Conservation (phyloP, 2,888 invertebrate genomes). For the Spialia ferax region DNA sequence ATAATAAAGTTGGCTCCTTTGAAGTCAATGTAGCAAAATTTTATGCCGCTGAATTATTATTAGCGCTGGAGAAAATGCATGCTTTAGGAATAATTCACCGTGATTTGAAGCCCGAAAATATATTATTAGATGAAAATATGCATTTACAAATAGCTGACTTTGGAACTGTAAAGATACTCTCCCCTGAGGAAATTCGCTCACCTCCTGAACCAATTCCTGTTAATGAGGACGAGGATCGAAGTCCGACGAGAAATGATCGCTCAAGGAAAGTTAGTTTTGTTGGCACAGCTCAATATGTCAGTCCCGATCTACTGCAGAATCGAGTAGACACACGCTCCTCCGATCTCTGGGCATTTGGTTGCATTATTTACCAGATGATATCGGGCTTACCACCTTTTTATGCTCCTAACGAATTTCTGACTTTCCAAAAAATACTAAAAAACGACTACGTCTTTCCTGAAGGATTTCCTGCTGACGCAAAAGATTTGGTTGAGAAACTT, state of each 20-base stretch:
- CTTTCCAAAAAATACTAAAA: constrained; percentile 97
- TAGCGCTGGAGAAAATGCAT: constrained; percentile 97
- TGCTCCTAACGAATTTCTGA: constrained; percentile 97
- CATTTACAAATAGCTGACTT: constrained; percentile 99
- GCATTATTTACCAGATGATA: constrained; percentile 98
- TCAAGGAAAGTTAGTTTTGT: constrained; percentile 95
- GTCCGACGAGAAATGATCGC: constrained; percentile 68
- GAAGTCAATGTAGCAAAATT: constrained; percentile 96
- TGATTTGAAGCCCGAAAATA: constrained; percentile 99
- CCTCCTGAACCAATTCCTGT: constrained; percentile 48
- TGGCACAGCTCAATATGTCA: constrained; percentile 99
- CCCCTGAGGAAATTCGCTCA: constrained; percentile 66
- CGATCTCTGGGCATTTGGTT: constrained; percentile 99
- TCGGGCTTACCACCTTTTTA: constrained; percentile 97
- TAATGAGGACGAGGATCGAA: constrained; percentile 69
- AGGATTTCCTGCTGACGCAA: constrained; percentile 94
- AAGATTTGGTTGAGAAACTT: constrained; percentile 94
- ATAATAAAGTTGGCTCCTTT: constrained; percentile 96
- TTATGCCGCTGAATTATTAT: constrained; percentile 97
- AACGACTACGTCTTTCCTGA: constrained; percentile 97
- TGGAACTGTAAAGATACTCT: constrained; percentile 96
- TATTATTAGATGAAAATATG: constrained; percentile 97
- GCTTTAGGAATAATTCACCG: constrained; percentile 96
- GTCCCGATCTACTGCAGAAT: constrained; percentile 97
- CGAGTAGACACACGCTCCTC: constrained; percentile 92